These are phyloP conservation scores for Hymenochirus boettgeri DNA, from an alignment of 2,113 vertebrate genomes.

Conservation along the genomic window DNA sequence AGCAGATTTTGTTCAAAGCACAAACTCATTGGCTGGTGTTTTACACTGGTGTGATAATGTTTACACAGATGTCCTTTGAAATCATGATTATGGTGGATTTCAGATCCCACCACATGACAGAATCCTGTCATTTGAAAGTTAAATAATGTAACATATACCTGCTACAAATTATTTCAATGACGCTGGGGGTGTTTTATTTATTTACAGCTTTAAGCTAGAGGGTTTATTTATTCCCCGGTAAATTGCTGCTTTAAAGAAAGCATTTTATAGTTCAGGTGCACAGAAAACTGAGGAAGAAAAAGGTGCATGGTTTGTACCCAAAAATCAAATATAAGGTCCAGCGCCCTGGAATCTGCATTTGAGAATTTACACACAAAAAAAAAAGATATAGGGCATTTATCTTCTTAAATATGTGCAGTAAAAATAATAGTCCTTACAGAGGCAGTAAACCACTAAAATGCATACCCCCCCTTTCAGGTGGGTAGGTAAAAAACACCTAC, in stretches of 20 bases:
- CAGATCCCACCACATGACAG: constrained; percentile 68
- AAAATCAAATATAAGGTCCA: no score
- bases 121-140: constrained; percentile 64
- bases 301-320: constrained; percentile 63
- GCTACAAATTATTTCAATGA: constrained; percentile 60
- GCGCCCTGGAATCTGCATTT: no score
- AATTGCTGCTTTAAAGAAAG: constrained; percentile 63
- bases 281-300: constrained; percentile 64
- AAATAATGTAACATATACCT: constrained; percentile 71
- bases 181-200: constrained; percentile 62
- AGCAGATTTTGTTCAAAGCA: constrained; percentile 78
- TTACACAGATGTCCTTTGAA: constrained; percentile 86
- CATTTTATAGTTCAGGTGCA: constrained; percentile 64
- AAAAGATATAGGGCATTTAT: no score
- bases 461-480: no score
- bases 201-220: constrained; percentile 52
- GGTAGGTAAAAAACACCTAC: no score
- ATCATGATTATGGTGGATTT: constrained; percentile 69
- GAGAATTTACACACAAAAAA: no score
- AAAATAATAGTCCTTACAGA: no score
- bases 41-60: constrained; percentile 80
- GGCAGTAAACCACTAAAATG: no score
- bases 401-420: no score
- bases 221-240: constrained; percentile 60
- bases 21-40: constrained; percentile 75